Evolutionary conservation across 2,888 invertebrate genomes (phyloP), one percentile per base, ranked within the genome.

Genomic region (Xestia xanthographa): DNA sequence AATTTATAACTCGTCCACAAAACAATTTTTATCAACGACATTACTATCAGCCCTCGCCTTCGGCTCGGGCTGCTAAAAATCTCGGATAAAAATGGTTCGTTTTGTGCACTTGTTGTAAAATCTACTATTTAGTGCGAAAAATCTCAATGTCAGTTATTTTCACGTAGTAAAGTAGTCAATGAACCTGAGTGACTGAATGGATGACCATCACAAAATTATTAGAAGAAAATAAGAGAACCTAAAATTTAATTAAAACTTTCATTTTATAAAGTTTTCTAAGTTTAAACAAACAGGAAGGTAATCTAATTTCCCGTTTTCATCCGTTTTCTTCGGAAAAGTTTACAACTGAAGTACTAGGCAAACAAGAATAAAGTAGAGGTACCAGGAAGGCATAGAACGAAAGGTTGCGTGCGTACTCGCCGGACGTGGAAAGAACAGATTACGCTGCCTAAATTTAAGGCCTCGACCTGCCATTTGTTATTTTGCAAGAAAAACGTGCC

Each of bases 341-440:
- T 26, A 50, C 65, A 75, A 65, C 22, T 50, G 14, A 29, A 22
- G 53, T 83, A 66, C 65, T 17, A 62, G 53, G 83, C 48, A 83
- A 79, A 79, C 84, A 83, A 34, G 5, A 78, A 82, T 82, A 48
- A 65, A 50, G 43, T 34, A 11, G 34, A 76, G 38, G 41, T 83
- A 79, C 71, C n/a, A 66, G 43, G 66, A 12, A 75, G 50, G 12
- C 43, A 63, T 22, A 45, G 11, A 72, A 45, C 50, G 38, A 43
- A 60, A 80, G 62, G 45, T 82, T 70, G 84, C 81, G 84, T 82
- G 84, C 69, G 62, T 70, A 74, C 26, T 62, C 34, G 2, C 84
- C 74, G 84, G 81, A 82, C 84, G 84, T 34, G 38, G 14, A 50
- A 58, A 84, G 73, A 81, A 81, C 56, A 81, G 84, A 84, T 84